Base-by-base conservation (phyloP, 2,113 vertebrate species). In the Corapipo altera region DNA sequence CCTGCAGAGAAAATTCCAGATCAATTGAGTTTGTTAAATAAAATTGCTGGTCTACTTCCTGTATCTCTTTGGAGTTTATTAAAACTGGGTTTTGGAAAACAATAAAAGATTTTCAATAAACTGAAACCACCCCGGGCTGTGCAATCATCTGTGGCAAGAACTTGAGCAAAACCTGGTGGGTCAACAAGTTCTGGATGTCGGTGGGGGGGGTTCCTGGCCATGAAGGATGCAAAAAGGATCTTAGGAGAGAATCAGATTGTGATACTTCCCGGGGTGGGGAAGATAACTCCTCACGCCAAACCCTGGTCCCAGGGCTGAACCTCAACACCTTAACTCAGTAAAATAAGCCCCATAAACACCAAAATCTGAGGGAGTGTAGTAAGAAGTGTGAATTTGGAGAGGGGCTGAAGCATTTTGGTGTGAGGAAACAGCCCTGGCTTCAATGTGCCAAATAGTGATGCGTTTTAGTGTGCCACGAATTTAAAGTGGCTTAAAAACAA, bases 81-180 rank as follows among this genome's bases (percentile, higher is more conserved):
- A 52, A 76, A 90, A 46, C n/a, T 16, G 49, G 1, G 46, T 91
- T 95, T 85, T 32, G 35, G 87, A 57, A 70, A 70, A 46, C 91
- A 95, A 93, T 96, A 82, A 94, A 95, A 2, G 81, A 6, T 95
- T 95, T 92, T 72, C 87, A 51, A 22, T 76, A 3, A 81, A 77
- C 15, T 3, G 22, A 41, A 16, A 14, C 26, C 14, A 16, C 19
- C 2, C 19, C 2, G 67, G 51, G 12, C 59, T 58, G 28, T 23
- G n/a, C 54, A 27, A 0, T 32, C 1, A 0, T 21, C 76, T 74
- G n/a, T 4, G 4, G 33, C 17, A 16, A 61, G 12, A 0, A 7
- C 57, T 24, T 28, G 49, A 27, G 20, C 6, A 39, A 74, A 67
- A 4, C 8, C 30, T 21, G 0, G 3, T 0, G 23, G 19, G 58